Conservation (phyloP, 2,113 vertebrate genomes). For the Trinectes maculatus region DNA sequence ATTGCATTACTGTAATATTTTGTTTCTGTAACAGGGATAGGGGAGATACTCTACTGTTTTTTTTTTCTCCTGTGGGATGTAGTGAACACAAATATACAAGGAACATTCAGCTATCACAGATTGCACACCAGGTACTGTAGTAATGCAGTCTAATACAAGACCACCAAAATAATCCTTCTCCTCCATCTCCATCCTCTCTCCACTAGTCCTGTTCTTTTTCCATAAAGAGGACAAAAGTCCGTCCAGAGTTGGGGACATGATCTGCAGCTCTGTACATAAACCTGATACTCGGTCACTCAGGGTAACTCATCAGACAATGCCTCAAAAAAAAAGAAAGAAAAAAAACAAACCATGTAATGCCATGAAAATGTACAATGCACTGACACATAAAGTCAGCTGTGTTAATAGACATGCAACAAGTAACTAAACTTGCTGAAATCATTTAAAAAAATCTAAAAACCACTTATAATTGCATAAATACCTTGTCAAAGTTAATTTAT, state of each 20-base stretch:
- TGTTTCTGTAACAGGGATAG: slow-evolving; percentile 85
- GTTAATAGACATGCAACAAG: slow-evolving; percentile 99
- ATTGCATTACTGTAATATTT: slow-evolving; percentile 94
- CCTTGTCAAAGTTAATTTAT: slow-evolving; percentile 95
- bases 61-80: slow-evolving; percentile 83
- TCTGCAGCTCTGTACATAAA: slow-evolving; percentile 90
- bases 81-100: slow-evolving; percentile 98
- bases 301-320: slow-evolving; percentile 84
- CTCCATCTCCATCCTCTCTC: slow-evolving; percentile 33
- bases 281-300: slow-evolving; percentile 80
- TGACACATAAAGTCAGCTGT: slow-evolving; percentile 99
- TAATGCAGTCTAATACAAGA: slow-evolving; percentile 94
- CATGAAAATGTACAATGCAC: slow-evolving; percentile 95
- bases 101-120: slow-evolving; percentile 99
- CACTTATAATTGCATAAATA: slow-evolving; percentile 98
- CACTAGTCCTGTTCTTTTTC: slow-evolving; percentile 79
- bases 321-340: slow-evolving; percentile 27
- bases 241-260: slow-evolving; percentile 85
- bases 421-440: slow-evolving; percentile 99
- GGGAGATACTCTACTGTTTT: slow-evolving; percentile 82
- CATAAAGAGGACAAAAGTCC: slow-evolving; percentile 92
- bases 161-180: slow-evolving; percentile 82
- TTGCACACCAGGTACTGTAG: slow-evolving; percentile 93
- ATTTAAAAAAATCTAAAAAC: slow-evolving; percentile 92
- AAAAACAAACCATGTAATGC: slow-evolving; percentile 66